Conservation (phyloP, 1,140 invertebrate species). For the Psix sp. region DNA sequence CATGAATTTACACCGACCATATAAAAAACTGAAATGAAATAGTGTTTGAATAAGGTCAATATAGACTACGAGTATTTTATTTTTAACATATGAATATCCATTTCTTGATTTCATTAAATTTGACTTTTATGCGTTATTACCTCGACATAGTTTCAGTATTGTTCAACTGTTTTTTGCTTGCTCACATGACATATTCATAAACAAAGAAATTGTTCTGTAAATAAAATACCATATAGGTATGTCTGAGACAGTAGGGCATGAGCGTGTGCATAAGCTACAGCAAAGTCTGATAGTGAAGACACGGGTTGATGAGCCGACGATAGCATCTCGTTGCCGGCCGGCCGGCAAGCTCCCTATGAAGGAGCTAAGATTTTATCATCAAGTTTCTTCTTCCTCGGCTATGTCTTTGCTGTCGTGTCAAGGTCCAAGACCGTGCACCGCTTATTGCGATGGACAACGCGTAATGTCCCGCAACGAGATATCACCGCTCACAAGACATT, state of each 20-base stretch:
- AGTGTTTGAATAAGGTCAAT: no score
- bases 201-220: constrained; percentile 29
- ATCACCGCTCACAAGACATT: constrained; percentile 34
- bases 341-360: constrained; percentile 59
- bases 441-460: constrained; percentile 57
- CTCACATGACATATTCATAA: constrained; percentile 24
- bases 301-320: constrained; percentile 66
- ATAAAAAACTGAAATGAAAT: no score
- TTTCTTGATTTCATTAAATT: no score
- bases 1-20: no score
- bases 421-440: constrained; percentile 54
- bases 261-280: constrained; percentile 53
- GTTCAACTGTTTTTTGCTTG: constrained; percentile 18
- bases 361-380: constrained; percentile 64
- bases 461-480: constrained; percentile 57
- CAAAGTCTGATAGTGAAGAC: constrained; percentile 61
- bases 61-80: no score
- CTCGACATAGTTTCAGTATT: constrained; percentile 34
- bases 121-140: constrained; percentile 6
- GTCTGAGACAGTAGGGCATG: constrained; percentile 54
- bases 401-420: constrained; percentile 63
- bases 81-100: no score
- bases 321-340: constrained; percentile 62
- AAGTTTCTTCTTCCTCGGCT: constrained; percentile 62
- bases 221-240: constrained; percentile 36